A percentile compares a stretch with the other conserved stretches of the same genome.
phyloP scores from a whole-genome alignment of 2,113 vertebrate genomes.

The Empidonax alnorum region DNA sequence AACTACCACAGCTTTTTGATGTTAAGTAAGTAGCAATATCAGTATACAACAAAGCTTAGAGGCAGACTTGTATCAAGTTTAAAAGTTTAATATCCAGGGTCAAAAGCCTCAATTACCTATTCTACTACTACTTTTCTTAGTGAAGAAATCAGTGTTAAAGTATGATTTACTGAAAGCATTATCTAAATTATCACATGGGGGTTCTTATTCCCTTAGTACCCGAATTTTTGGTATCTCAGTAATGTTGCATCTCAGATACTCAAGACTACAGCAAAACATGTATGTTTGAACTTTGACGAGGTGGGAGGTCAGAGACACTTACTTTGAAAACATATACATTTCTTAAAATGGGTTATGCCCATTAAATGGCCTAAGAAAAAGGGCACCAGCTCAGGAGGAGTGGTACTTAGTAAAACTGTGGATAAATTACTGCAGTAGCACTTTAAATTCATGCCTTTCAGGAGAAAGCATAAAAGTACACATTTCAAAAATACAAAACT shows the following conservation, averaged over 20 bases:
- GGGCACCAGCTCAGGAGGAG: slow-evolving; percentile 28
- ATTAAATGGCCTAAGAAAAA: slow-evolving; percentile 57
- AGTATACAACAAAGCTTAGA: slow-evolving; percentile 75
- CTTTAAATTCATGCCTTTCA: slow-evolving; percentile 6
- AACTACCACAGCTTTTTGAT: slow-evolving; percentile 78
- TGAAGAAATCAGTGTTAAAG: slow-evolving; percentile 23
- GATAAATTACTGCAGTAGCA: slow-evolving; percentile 61
- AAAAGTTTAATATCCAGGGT: slow-evolving; percentile 74
- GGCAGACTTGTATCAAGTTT: slow-evolving; percentile 77
- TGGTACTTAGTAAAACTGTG: slow-evolving; percentile 51
- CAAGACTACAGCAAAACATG: slow-evolving; percentile 18
- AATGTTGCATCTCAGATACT: slow-evolving; percentile 19
- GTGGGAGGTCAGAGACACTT: slow-evolving; percentile 70
- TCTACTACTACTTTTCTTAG: slow-evolving; percentile 44
- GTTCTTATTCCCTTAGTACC: not conserved
- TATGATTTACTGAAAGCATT: slow-evolving; percentile 6
- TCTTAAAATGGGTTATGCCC: slow-evolving; percentile 57
- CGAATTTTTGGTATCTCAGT: not conserved
- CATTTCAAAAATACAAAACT: not conserved
- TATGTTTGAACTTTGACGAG: slow-evolving; percentile 16
- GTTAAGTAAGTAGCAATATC: slow-evolving; percentile 77
- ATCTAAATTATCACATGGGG: not conserved
- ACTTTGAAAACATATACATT: slow-evolving; percentile 75
- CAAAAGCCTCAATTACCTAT: slow-evolving; percentile 67
- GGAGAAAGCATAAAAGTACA: slow-evolving; percentile 24